Evolutionary conservation across 2,797 vertebrate genomes (phyloP).

Genomic region (Gymnothorax reevesii): DNA sequence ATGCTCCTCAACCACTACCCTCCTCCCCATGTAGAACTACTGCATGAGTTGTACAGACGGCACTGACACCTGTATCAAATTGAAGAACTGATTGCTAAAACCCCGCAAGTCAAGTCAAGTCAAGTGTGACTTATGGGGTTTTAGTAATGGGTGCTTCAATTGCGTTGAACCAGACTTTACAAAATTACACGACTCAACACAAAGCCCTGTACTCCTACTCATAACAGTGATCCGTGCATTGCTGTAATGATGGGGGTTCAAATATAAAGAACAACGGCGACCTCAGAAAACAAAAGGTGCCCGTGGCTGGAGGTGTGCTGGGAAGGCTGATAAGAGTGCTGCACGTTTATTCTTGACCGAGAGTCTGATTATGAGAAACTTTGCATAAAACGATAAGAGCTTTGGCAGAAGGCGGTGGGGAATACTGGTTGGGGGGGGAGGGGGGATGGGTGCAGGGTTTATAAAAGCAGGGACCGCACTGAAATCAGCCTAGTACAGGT

Average conservation of each 20-base stretch:
- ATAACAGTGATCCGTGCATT: background rate
- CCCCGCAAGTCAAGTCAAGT: too few species aligned
- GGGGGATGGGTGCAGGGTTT: conserved; percentile 28
- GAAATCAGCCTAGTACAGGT: background rate
- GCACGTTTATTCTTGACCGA: conserved; percentile 23
- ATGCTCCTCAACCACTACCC: too few species aligned
- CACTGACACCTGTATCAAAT: background rate
- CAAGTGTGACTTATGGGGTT: too few species aligned
- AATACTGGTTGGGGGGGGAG: conserved; percentile 28
- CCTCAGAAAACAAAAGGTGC: conserved; percentile 18
- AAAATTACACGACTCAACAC: background rate
- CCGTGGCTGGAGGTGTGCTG: background rate
- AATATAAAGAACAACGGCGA: background rate
- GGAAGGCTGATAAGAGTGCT: conserved; percentile 18
- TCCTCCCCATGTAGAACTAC: background rate
- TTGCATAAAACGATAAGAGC: conserved; percentile 43
- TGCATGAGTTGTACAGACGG: background rate
- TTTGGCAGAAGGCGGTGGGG: conserved; percentile 32
- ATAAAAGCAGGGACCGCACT: conserved; percentile 19
- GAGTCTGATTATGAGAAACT: conserved; percentile 25
- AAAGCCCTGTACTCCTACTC: background rate
- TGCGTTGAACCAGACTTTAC: background rate
- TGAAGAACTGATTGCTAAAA: too few species aligned
- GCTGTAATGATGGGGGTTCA: background rate
- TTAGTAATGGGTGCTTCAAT: too few species aligned